Percentiles rank a stretch among this genome's conserved stretches.
These are phyloP conservation scores for Drymonia ruficornis DNA, from an alignment of 2,888 invertebrate species.

Conservation along the genomic window DNA sequence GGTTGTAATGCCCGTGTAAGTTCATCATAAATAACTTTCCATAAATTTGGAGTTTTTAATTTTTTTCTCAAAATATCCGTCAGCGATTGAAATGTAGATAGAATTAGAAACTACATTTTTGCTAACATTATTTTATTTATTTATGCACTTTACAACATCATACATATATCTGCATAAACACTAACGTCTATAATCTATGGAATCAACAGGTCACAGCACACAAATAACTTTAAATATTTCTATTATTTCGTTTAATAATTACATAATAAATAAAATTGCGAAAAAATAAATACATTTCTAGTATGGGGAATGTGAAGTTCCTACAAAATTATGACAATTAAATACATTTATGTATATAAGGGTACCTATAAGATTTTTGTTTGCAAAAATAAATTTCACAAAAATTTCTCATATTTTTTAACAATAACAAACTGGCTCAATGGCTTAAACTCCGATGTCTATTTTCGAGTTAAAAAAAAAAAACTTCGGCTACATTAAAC, in stretches of 20 bases:
- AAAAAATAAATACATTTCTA: background rate
- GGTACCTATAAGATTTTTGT: background rate
- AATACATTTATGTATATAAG: background rate
- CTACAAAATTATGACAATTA: too few species aligned
- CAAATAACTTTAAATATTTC: constrained; percentile 18
- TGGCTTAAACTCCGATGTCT: background rate
- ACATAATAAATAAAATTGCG: background rate
- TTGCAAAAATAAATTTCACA: background rate
- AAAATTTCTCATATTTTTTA: background rate
- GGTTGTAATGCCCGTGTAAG: too few species aligned
- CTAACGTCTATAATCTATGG: constrained; percentile 12
- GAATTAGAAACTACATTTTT: constrained; percentile 2
- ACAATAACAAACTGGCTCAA: background rate
- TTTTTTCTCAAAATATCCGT: too few species aligned
- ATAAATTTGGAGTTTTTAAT: too few species aligned
- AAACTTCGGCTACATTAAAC: background rate
- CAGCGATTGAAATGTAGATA: background rate
- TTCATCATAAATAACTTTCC: too few species aligned
- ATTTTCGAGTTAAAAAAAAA: background rate
- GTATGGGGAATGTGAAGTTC: background rate
- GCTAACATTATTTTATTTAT: constrained; percentile 38
- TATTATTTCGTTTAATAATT: background rate
- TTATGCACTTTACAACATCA: constrained; percentile 40
- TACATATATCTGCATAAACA: constrained; percentile 21
- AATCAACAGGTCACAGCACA: constrained; percentile 39